Percentiles rank a stretch among this genome's conserved stretches.
These are phyloP conservation scores for Carlito syrichta DNA, from an alignment of 2,113 vertebrate genomes.

Conservation along the genomic window DNA sequence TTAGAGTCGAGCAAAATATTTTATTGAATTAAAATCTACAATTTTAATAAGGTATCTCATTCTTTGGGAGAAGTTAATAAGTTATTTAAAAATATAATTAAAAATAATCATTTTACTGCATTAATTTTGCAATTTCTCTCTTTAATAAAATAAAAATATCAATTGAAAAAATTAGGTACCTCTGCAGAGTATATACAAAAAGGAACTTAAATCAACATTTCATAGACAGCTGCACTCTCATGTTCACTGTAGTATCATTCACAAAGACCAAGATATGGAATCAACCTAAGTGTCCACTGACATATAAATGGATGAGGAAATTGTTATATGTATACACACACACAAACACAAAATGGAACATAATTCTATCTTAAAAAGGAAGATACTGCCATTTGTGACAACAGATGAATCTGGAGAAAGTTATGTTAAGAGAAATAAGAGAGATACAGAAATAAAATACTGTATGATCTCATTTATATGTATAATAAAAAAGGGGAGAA, in stretches of 20 bases:
- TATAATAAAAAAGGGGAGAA: background rate
- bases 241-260: background rate
- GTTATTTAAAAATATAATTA: too few relatives aligned
- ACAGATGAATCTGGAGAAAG: background rate
- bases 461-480: background rate
- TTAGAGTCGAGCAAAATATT: background rate
- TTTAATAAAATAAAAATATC: background rate
- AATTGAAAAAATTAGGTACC: background rate
- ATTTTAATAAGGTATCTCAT: background rate
- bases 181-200: background rate
- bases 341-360: background rate
- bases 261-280: background rate
- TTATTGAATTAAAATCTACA: background rate
- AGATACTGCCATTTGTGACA: background rate
- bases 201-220: background rate
- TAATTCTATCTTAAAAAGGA: background rate
- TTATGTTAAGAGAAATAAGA: background rate
- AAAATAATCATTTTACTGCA: background rate
- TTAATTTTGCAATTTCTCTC: background rate
- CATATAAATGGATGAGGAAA: background rate
- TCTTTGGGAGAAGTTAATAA: background rate
- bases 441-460: background rate
- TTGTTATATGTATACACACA: background rate
- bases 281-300: background rate
- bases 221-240: background rate